phyloP scores from a whole-genome alignment of 2,797 vertebrate genomes.

The Choloepus didactylus region DNA sequence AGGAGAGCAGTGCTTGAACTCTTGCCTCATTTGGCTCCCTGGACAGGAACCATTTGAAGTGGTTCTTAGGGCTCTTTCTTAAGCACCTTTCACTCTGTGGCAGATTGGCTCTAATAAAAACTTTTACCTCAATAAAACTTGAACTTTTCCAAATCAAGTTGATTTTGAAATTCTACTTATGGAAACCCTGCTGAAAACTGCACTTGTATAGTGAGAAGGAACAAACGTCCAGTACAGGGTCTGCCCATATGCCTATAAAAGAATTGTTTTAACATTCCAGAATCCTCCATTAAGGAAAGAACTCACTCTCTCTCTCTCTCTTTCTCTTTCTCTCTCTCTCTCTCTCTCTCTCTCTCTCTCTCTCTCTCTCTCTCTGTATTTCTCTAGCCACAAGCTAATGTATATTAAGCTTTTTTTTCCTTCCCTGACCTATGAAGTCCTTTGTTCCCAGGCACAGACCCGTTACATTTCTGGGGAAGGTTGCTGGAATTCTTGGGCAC shows the following conservation, averaged over 20 bases:
- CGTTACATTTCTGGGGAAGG: background rate
- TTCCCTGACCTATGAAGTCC: background rate
- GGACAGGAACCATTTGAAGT: background rate
- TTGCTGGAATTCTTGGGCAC: slow-evolving; percentile 22
- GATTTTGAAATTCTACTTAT: slow-evolving; percentile 22
- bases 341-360: background rate
- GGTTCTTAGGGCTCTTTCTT: background rate
- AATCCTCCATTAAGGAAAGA: slow-evolving; percentile 35
- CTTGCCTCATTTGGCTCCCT: background rate
- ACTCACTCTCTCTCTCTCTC: background rate
- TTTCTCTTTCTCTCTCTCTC: background rate
- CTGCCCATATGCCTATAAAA: slow-evolving; percentile 36
- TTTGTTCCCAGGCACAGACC: slow-evolving; percentile 51
- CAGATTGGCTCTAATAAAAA: background rate
- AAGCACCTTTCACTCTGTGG: background rate
- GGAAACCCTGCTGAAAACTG: background rate
- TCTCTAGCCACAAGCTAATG: background rate
- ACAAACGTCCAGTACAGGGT: background rate
- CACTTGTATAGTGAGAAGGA: background rate
- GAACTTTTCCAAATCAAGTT: slow-evolving; percentile 1
- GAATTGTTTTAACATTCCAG: background rate
- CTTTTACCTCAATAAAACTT: background rate
- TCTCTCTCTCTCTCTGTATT: background rate
- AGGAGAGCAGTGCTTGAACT: background rate
- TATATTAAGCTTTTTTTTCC: background rate